Percentiles rank a stretch among this genome's conserved stretches.
Conservation (phyloP, 2,113 vertebrate genomes). For the Coturnix japonica region DNA sequence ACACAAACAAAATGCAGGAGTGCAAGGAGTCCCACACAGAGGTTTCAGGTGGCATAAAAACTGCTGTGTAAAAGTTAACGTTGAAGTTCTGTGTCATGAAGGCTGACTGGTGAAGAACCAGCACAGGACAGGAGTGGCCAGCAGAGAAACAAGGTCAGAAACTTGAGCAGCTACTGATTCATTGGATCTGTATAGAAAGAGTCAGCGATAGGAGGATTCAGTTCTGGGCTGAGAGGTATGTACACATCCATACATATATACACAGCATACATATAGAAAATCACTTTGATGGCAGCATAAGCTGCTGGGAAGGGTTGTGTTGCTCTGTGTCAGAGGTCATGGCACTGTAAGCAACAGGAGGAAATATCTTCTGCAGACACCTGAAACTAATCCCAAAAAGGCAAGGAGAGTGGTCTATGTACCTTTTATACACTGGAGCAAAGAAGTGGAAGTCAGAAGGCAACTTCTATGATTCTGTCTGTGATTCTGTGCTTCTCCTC, state of each 20-base stretch:
- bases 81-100: not conserved
- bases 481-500: not conserved
- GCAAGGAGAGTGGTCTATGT: not conserved
- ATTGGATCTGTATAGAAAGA: not conserved
- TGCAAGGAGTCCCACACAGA: not conserved
- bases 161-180: not conserved
- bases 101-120: not conserved
- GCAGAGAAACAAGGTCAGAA: not conserved
- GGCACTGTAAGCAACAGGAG: not conserved
- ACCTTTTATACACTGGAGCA: not conserved
- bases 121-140: not conserved
- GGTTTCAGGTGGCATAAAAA: slow-evolving; percentile 28
- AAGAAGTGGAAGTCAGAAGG: slow-evolving; percentile 18
- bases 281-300: not conserved
- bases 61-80: not conserved
- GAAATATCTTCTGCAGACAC: not conserved
- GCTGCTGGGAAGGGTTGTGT: not conserved
- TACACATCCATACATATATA: no score
- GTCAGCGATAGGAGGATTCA: not conserved
- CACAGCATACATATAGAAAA: not conserved
- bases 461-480: not conserved
- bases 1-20: slow-evolving; percentile 65
- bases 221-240: not conserved
- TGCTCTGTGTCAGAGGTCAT: not conserved
- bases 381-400: not conserved